Percentiles rank a stretch among this genome's conserved stretches.
These are phyloP conservation scores for Cydia splendana DNA, from an alignment of 1,140 invertebrate genomes.

Conservation along the genomic window DNA sequence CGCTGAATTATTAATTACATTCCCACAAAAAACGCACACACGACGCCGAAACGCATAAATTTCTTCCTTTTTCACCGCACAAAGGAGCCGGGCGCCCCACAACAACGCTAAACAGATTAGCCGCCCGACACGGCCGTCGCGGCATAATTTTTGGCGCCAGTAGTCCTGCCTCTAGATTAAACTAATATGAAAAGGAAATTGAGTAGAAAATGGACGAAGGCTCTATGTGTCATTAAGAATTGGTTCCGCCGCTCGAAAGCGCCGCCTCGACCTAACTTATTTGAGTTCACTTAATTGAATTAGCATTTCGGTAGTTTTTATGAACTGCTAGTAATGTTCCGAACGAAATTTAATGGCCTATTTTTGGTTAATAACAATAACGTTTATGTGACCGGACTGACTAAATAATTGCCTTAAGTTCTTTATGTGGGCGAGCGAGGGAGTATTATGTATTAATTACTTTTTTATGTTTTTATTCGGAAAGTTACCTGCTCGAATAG, in stretches of 20 bases:
- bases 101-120: slow-evolving; percentile 77
- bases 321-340: slow-evolving; percentile 69
- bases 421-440: slow-evolving; percentile 24
- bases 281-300: slow-evolving; percentile 77
- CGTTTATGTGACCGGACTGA: slow-evolving; percentile 60
- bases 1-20: slow-evolving; percentile 81
- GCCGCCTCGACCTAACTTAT: slow-evolving; percentile 66
- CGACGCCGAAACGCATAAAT: slow-evolving; percentile 77
- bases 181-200: slow-evolving; percentile 80
- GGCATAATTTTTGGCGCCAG: slow-evolving; percentile 80
- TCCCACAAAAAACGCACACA: slow-evolving; percentile 77
- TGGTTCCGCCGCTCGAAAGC: slow-evolving; percentile 65
- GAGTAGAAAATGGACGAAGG: slow-evolving; percentile 77
- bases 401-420: slow-evolving; percentile 44
- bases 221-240: slow-evolving; percentile 77
- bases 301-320: slow-evolving; percentile 74
- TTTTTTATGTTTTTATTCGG: neutral
- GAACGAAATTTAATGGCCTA: slow-evolving; percentile 66
- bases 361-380: slow-evolving; percentile 72
- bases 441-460: slow-evolving; percentile 3
- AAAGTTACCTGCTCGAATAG: neutral
- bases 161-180: slow-evolving; percentile 78
- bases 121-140: slow-evolving; percentile 72
- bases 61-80: slow-evolving; percentile 78
- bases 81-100: slow-evolving; percentile 70